Base-by-base conservation (phyloP, 2,888 invertebrate species). In the Argynnis bischoffii region DNA sequence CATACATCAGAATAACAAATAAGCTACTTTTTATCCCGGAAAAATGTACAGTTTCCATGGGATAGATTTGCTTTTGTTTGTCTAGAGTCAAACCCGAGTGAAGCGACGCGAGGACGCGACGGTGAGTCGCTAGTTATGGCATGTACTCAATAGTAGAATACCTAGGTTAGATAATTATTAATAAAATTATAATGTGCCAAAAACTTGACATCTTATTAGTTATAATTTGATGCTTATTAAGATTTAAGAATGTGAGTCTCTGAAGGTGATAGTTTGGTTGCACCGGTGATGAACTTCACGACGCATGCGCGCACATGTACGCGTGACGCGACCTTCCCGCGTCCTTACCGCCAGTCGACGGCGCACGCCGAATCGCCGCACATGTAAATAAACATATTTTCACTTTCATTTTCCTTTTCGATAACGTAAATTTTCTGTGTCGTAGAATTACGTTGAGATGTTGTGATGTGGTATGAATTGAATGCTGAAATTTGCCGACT, bases 311-410 rank as follows among this genome's bases (percentile, higher is more conserved):
- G 76, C 76, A 71, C 76, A 75, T 72, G 70, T 79, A 71, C 69
- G 74, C 86, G 91, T 69, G 79, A 71, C 69, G 74, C 86, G 92
- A 91, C 92, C 92, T 92, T 91, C 84, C 76, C 81, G 84, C 88
- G 92, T 88, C 91, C 92, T 90, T 82, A 80, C 69, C 67, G 74
- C 72, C 77, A 89, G 91, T 90, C 82, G 84, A 80, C 86, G 82
- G 82, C 83, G 79, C 81, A 82, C 82, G 88, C 86, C 90, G 92
- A 87, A 85, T 81, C 82, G 83, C 79, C 82, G 77, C 86, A 87
- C 88, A 86, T 88, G 88, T 87, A 84, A 84, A 87, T 79, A 85
- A 75, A 81, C 14, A 18, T 46, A 76, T 78, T 78, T 72, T 71
- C 78, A 84, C 86, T 88, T 82, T 89, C 85, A 78, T 75, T 86